A percentile compares a stretch with the other conserved stretches of the same genome.
Evolutionary conservation across 2,797 vertebrate genomes (phyloP).

Genomic region (Capromys pilorides): DNA sequence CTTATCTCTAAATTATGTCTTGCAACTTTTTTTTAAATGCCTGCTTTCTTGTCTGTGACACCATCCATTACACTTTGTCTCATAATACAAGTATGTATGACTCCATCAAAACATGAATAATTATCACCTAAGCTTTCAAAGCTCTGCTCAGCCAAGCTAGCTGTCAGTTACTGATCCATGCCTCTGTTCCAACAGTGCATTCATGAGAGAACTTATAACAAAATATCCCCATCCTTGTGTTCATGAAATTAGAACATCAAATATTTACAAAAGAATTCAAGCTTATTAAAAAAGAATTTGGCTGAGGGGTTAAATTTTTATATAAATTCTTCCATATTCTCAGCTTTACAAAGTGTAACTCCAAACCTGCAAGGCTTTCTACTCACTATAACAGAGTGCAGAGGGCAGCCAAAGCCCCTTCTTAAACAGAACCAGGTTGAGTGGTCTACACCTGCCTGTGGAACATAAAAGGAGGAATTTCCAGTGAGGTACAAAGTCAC

Average conservation of each 20-base stretch:
- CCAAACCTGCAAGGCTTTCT: background rate
- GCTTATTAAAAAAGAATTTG: background rate
- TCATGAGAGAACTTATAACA: background rate
- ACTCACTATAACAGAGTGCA: background rate
- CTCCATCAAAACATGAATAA: background rate
- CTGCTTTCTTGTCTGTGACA: background rate
- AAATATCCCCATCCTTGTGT: background rate
- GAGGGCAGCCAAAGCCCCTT: background rate
- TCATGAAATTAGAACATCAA: background rate
- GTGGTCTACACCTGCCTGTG: accelerated
- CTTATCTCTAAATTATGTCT: background rate
- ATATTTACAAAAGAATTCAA: constrained; percentile 7
- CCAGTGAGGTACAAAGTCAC: background rate
- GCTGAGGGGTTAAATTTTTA: background rate
- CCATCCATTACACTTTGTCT: background rate
- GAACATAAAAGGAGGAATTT: background rate
- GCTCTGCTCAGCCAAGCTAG: background rate
- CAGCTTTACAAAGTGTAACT: background rate
- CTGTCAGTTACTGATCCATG: background rate
- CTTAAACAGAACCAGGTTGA: background rate
- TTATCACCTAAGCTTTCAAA: background rate
- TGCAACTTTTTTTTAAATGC: background rate
- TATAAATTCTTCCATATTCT: background rate
- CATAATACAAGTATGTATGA: background rate
- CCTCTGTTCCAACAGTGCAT: background rate